phyloP scores from a whole-genome alignment of 1,140 invertebrate genomes.

The Microplitis mediator region DNA sequence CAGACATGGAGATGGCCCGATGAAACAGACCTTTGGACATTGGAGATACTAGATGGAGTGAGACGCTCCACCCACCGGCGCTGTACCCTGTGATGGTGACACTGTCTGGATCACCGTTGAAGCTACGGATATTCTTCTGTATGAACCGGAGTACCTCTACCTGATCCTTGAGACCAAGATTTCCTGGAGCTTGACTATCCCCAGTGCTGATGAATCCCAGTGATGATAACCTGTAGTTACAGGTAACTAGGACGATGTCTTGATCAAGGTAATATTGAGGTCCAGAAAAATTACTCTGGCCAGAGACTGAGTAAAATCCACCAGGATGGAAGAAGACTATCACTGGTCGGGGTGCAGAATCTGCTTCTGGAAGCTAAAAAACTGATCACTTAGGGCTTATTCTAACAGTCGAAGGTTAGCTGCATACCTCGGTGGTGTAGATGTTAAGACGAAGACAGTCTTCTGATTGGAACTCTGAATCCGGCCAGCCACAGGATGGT shows the following conservation, averaged over 20 bases:
- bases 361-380: not conserved
- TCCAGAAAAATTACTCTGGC: slow-evolving; percentile 60
- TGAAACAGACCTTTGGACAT: slow-evolving; percentile 75
- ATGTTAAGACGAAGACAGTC: slow-evolving; percentile 75
- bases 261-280: slow-evolving; percentile 69
- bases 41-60: slow-evolving; percentile 73
- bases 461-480: slow-evolving; percentile 53
- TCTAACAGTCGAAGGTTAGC: too few relatives aligned
- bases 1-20: slow-evolving; percentile 72
- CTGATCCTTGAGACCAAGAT: slow-evolving; percentile 79
- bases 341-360: slow-evolving; percentile 53
- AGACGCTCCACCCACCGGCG: slow-evolving; percentile 71
- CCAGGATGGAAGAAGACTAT: slow-evolving; percentile 66
- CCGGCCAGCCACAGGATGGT: slow-evolving; percentile 44
- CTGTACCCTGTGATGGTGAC: slow-evolving; percentile 76
- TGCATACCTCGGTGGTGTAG: slow-evolving; percentile 62
- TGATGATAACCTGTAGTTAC: slow-evolving; percentile 72
- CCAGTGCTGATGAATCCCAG: slow-evolving; percentile 72
- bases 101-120: slow-evolving; percentile 75
- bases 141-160: slow-evolving; percentile 76
- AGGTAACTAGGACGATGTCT: slow-evolving; percentile 69
- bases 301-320: slow-evolving; percentile 60
- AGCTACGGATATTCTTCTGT: slow-evolving; percentile 71
- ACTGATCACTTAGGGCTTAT: too few relatives aligned
- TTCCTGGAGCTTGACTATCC: slow-evolving; percentile 69